Evolutionary conservation across 2,797 vertebrate species (phyloP), one percentile per base, ranked within the genome.

Genomic region (Muscicapa comitata): DNA sequence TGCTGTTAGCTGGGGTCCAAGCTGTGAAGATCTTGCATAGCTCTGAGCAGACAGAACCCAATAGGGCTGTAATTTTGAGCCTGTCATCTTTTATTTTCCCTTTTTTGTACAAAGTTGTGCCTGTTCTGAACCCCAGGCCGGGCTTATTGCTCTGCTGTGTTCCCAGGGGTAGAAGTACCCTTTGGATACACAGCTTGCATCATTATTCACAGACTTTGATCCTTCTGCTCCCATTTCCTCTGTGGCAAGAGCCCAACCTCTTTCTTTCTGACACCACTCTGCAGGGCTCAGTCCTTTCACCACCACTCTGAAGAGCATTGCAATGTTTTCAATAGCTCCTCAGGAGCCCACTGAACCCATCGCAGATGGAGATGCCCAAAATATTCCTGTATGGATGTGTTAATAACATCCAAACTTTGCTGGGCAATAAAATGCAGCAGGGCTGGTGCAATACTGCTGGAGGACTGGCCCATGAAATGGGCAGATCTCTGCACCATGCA

Each of bases 201-300:
- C 59, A 28, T 94, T 90, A 73, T 61, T 82, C 92, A 87, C 59
- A 72, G 85, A 55, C 74, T 86, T 92, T 88, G 82, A 91, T 92
- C 85, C 70, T 80, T 88, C 55, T 84, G 62, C 84, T 91, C 72
- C 75, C 48, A 17, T 81, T 95, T 90, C 53, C 73, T 72, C 62
- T 23, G 35, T 75, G 88, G 70, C 68, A 90, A 68, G 29, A 91
- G 47, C 71, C 81, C 42, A 85, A 3, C 45, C 55, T 82, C 45
- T 66, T 58, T 61, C 58, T 54, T 66, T 72, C 73, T 72, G 78
- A 47, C 67, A 66, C 29, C 28, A 37, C 48, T 65, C 66, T 66
- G 33, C 43, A 48, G 78, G 65, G 47, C 53, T 90, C 85, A 74
- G 38, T 87, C 75, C 84, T 76, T 90, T 66, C 7, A 5, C 57